Evolutionary conservation across 1,140 invertebrate genomes (phyloP).

Genomic region (Grapholita molesta): DNA sequence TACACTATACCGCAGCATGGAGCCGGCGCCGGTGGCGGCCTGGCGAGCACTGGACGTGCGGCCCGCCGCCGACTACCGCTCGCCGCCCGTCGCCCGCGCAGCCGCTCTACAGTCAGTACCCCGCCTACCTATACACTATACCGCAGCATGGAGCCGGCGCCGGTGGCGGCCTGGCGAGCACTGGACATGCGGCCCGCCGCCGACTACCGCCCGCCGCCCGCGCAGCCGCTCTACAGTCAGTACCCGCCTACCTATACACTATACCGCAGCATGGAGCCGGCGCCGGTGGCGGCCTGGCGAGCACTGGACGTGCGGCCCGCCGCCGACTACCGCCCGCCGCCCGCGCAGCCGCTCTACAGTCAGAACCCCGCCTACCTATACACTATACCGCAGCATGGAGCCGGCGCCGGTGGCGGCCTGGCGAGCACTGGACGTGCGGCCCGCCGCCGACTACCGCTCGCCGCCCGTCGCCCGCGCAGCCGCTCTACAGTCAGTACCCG

Average conservation of each 20-base stretch:
- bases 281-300: constrained; percentile 90
- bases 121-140: no score
- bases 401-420: constrained; percentile 88
- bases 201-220: constrained; percentile 59
- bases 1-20: constrained; percentile 74
- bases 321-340: constrained; percentile 57
- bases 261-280: constrained; percentile 76
- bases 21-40: constrained; percentile 85
- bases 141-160: constrained; percentile 81
- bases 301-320: constrained; percentile 84
- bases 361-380: constrained; percentile 28
- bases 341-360: constrained; percentile 62
- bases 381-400: constrained; percentile 78
- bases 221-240: constrained; percentile 59
- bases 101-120: constrained; percentile 53
- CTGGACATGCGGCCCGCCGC: constrained; percentile 81
- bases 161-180: constrained; percentile 91
- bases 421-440: constrained; percentile 86
- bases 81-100: constrained; percentile 61
- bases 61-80: constrained; percentile 53
- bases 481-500: constrained; percentile 48
- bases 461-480: constrained; percentile 60
- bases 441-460: constrained; percentile 55
- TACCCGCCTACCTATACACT: background rate
- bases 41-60: constrained; percentile 90